Evolutionary conservation across 2,797 vertebrate species (phyloP), one percentile per base, ranked within the genome.

Genomic region (Margarornis squamiger): DNA sequence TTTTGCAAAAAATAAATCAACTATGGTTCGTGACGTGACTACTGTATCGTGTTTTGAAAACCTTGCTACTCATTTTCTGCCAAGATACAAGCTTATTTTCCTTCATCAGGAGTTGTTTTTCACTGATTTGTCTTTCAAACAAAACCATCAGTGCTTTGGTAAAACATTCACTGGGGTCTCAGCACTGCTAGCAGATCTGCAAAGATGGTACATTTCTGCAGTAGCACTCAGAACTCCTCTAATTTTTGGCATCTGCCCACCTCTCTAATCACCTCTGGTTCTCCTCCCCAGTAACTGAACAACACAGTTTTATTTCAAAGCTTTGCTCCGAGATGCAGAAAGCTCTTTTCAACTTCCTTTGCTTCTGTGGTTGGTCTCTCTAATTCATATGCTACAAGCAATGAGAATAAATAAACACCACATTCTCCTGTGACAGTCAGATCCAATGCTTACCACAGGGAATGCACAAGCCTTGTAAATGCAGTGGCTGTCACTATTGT

Each of bases 381-480:
- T 12, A 75, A 84, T n/a, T 52, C 30, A 49, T 59, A 29, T 9
- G n/a, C 10, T 49, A 78, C 32, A 73, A 82, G 39, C 54, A 85
- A 1, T 22, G 86, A 52, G 45, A 82, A 93, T 24, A 86, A 85
- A 75, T 6, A 43, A 79, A 63, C 54, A 51, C 6, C 22, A 36
- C 6, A 23, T 61, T 66, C 38, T 83, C n/a, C 46, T 22, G 2
- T 20, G 51, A 65, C 2, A 62, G 39, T 55, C n/a, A 67, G 45
- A 75, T 46, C 34, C 49, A 62, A 12, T 0, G 0, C 18, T 21
- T 48, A 39, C 11, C 23, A 54, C 0, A 41, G 34, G 39, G 63
- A 76, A 79, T 15, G 34, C 48, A 77, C 17, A 72, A 86, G 48
- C 70, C 34, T 58, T 68, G 46, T 21, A 75, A 57, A 76, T 12